Evolutionary conservation across 2,797 vertebrate genomes (phyloP).

Genomic region (Dendrocincla fuliginosa): DNA sequence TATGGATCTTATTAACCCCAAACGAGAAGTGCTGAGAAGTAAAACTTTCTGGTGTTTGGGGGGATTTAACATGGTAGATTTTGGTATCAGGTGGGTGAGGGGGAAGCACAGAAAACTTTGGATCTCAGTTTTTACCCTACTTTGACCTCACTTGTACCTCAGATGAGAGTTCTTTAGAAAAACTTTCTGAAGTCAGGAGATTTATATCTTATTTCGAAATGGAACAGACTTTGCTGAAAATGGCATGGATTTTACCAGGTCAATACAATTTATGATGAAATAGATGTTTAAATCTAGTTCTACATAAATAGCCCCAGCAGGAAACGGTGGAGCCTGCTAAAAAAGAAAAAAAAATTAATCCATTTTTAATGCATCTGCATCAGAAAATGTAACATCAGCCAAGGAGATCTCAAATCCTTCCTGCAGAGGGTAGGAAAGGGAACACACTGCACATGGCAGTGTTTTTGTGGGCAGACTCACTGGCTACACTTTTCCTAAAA

Average conservation of each 20-base stretch:
- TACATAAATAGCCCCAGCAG: slow-evolving; percentile 2
- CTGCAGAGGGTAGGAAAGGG: not conserved
- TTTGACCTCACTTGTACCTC: not conserved
- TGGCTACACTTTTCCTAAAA: not conserved
- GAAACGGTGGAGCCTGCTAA: not conserved
- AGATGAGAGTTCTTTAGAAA: not conserved
- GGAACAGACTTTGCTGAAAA: slow-evolving; percentile 15
- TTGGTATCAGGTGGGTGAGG: not conserved
- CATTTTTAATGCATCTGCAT: slow-evolving; percentile 46
- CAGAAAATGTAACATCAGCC: slow-evolving; percentile 10
- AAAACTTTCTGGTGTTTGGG: not conserved
- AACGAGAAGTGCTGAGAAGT: not conserved
- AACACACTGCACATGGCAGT: not conserved
- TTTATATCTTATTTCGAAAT: slow-evolving; percentile 18
- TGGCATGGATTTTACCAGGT: slow-evolving; percentile 11
- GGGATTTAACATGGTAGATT: not conserved
- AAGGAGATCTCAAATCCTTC: slow-evolving; percentile 24
- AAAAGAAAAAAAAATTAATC: not conserved
- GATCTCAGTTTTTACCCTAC: not conserved
- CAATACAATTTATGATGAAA: slow-evolving; percentile 41
- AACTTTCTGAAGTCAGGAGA: not conserved
- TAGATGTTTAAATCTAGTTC: not conserved
- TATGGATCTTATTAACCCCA: not conserved
- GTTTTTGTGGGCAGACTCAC: not conserved
- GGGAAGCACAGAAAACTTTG: not conserved